Evolutionary conservation across 92 coral and sea anemone genomes (phyloP), one percentile per base, ranked within the genome.

Genomic region (Heteractis magnifica): DNA sequence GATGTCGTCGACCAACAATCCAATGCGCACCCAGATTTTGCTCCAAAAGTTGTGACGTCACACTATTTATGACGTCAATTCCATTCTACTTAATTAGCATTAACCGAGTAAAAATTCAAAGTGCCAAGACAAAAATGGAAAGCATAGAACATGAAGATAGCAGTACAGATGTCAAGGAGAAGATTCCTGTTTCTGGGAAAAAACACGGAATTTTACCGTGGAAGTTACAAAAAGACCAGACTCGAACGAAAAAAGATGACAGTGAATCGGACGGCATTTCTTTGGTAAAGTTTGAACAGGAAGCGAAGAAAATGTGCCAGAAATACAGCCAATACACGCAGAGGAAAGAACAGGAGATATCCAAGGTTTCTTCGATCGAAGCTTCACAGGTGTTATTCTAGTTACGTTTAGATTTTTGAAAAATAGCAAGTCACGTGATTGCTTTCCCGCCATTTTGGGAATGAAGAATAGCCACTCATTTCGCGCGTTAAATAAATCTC

Each of bases 341-440:
- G 50, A 74, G 84, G 10, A 81, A 81, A 70, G 84, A 75, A 65
- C 76, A 81, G 9, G 84, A 81, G 20, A 18, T 8, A 68, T 13
- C 52, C 5, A 79, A 64, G 59, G 19, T 65, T 8, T 59, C 41
- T 0, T 64, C 83, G 23, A 52, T 48, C 4, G 20, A 70, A 21
- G 11, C 50, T 19, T 19, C 56, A 6, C 75, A 80, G 76, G 83
- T 80, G 49, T 6, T 2, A 1, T 70, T 41, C 21, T n/a, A 1
- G 44, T 18, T 70, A 34, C 3, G 3, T 34, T 34, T 34, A 34
- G 44, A 34, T 1, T 34, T 34, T 34, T 34, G 44, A 34, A 34
- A 34, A 34, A 0, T 34, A 34, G 44, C 44, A 34, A 34, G 3
- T 34, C 44, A 34, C 44, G 3, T 34, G 44, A 0, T 34, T 1